Percentiles rank a stretch among this genome's conserved stretches.
These are phyloP conservation scores for Microctonus aethiopoides DNA, from an alignment of 2,888 invertebrate genomes.

Conservation along the genomic window DNA sequence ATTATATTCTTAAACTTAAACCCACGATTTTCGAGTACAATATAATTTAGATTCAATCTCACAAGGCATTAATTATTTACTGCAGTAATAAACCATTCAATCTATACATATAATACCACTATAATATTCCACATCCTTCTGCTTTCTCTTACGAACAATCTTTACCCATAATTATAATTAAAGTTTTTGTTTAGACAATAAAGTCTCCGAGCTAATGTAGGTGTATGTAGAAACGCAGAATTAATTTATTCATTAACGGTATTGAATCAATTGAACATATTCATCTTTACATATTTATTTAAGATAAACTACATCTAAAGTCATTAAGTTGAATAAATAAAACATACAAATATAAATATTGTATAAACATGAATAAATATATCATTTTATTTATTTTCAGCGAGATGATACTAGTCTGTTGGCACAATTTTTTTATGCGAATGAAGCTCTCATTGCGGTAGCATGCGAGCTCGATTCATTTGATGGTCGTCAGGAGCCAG, in stretches of 20 bases:
- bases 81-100: background rate
- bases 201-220: background rate
- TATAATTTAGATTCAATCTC: background rate
- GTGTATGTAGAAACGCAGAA: constrained; percentile 6
- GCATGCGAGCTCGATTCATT: constrained; percentile 98
- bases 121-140: background rate
- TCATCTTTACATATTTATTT: too few relatives aligned
- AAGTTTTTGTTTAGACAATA: constrained; percentile 44
- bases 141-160: background rate
- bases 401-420: constrained; percentile 92
- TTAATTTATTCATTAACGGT: constrained; percentile 4
- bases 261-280: too few relatives aligned
- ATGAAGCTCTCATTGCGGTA: constrained; percentile 94
- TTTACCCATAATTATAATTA: constrained; percentile 50
- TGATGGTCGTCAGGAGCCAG: constrained; percentile 98
- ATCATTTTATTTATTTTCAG: constrained; percentile 76
- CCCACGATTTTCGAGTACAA: background rate
- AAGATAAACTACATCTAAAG: too few relatives aligned
- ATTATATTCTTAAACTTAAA: background rate
- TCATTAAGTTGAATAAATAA: background rate
- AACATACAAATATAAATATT: background rate
- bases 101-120: background rate
- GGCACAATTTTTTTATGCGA: constrained; percentile 98
- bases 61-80: background rate
- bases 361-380: background rate